Conservation (phyloP, 2,888 invertebrate genomes). For the Apamea epomidion region DNA sequence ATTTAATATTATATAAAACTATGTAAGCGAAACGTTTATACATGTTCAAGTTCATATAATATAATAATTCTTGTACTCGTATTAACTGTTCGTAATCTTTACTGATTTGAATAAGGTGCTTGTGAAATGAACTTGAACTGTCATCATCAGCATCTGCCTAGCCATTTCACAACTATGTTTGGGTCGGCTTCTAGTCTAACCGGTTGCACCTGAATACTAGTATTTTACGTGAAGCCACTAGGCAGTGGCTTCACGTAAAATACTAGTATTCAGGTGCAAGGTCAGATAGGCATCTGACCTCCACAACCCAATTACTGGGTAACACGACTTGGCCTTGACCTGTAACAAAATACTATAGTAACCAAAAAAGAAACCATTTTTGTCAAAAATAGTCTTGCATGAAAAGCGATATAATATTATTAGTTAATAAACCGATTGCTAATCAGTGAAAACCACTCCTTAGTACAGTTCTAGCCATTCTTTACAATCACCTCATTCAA, state of each 20-base stretch:
- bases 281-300: too few species aligned
- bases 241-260: too few species aligned
- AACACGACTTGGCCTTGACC: background rate
- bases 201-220: background rate
- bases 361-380: background rate
- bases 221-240: background rate
- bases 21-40: slow-evolving; percentile 60
- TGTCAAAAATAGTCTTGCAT: background rate
- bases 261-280: too few species aligned
- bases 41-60: slow-evolving; percentile 57
- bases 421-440: background rate
- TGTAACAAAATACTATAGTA: background rate
- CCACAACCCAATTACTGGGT: background rate
- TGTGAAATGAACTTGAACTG: slow-evolving; percentile 20
- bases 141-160: background rate
- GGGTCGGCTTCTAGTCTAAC: background rate
- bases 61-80: slow-evolving; percentile 45
- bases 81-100: slow-evolving; percentile 49
- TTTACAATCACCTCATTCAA: slow-evolving; percentile 43
- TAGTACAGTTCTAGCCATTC: slow-evolving; percentile 4
- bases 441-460: background rate
- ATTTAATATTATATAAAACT: slow-evolving; percentile 62
- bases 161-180: background rate
- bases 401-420: background rate
- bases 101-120: slow-evolving; percentile 29